Percentiles rank a stretch among this genome's conserved stretches.
Conservation (phyloP, 2,113 vertebrate species). For the Fulica atra region DNA sequence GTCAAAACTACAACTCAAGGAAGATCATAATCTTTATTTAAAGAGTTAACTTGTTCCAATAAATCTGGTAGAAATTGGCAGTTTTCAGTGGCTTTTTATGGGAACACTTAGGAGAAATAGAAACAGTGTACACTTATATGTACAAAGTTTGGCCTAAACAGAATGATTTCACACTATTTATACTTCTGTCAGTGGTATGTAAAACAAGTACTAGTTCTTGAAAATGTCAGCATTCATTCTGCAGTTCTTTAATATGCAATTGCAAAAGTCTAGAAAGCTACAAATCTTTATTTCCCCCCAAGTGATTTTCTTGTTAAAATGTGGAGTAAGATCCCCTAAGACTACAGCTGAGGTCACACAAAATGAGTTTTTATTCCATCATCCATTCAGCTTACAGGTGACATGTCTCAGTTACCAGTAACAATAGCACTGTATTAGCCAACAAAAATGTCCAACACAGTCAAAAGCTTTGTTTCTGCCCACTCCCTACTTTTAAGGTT, state of each 20-base stretch:
- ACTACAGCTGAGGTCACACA: background rate
- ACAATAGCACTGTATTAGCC: background rate
- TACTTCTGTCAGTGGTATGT: accelerated
- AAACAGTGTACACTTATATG: background rate
- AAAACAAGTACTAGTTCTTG: background rate
- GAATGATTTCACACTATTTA: background rate
- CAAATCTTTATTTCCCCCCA: background rate
- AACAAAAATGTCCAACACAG: background rate
- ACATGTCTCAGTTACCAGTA: background rate
- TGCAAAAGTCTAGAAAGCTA: background rate
- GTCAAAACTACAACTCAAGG: background rate
- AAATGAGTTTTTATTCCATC: background rate
- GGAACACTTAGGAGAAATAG: background rate
- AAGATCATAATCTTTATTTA: background rate
- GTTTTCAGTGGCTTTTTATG: background rate
- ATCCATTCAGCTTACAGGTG: background rate
- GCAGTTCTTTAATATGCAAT: background rate
- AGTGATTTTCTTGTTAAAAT: background rate
- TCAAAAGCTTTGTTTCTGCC: background rate
- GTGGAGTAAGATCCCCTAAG: background rate
- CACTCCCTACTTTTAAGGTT: background rate
- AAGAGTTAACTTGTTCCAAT: background rate
- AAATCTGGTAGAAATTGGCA: background rate
- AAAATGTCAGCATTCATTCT: background rate
- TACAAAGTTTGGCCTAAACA: background rate